Percentiles rank a stretch among this genome's conserved stretches.
Evolutionary conservation across 1,140 invertebrate species (phyloP).

Genomic region (Brachionus sp.): DNA sequence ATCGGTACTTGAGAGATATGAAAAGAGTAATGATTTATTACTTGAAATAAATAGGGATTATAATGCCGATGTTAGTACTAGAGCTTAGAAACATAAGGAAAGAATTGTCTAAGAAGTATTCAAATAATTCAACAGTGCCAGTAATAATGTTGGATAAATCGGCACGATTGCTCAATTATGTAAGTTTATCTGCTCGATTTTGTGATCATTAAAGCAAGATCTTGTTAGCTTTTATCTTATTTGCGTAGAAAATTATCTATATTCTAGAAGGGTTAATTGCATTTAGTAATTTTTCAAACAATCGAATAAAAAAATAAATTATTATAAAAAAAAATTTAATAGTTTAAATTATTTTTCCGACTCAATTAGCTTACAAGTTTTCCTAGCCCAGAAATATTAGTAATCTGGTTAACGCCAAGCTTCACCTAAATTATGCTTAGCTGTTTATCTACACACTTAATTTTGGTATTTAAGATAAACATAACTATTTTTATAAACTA

Average conservation of each 20-base stretch:
- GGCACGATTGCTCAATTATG: conserved; percentile 3
- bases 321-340: conserved; percentile 10
- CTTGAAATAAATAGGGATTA: not conserved
- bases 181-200: conserved; percentile 1
- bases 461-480: conserved; percentile 24
- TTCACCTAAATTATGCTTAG: not conserved
- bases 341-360: conserved; percentile 31
- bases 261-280: conserved; percentile 4
- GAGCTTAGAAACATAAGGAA: not conserved
- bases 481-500: not conserved
- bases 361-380: conserved; percentile 10
- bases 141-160: not conserved
- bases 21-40: not conserved
- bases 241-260: conserved; percentile 4
- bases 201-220: not conserved
- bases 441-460: not conserved
- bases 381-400: not conserved
- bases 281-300: conserved; percentile 4
- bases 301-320: conserved; percentile 5
- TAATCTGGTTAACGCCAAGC: not conserved
- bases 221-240: not conserved
- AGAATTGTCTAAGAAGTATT: not conserved
- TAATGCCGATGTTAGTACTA: not conserved
- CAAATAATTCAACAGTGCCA: not conserved
- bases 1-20: not conserved